phyloP scores from a whole-genome alignment of 2,888 invertebrate genomes.

The Drosophila bunnanda region DNA sequence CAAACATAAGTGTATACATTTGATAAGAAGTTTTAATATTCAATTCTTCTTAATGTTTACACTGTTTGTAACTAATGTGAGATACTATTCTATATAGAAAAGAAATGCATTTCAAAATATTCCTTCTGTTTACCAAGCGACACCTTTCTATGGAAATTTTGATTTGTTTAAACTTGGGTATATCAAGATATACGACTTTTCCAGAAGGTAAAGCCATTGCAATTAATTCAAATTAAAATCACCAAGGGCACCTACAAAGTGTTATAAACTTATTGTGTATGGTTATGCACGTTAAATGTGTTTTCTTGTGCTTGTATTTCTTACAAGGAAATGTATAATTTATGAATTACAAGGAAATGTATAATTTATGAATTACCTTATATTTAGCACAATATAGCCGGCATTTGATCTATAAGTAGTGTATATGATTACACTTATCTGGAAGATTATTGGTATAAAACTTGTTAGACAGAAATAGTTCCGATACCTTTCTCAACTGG shows the following conservation, averaged over 20 bases:
- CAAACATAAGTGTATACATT: neutral
- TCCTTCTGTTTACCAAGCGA: neutral
- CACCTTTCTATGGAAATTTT: neutral
- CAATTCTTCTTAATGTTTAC: neutral
- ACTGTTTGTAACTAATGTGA: no score
- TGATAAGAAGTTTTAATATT: slow-evolving; percentile 22
- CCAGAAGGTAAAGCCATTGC: neutral
- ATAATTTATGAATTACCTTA: neutral
- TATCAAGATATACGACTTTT: neutral
- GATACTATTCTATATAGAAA: neutral
- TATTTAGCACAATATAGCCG: neutral
- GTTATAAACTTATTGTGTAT: neutral
- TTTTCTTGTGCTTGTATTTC: neutral
- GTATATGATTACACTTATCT: neutral
- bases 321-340: neutral
- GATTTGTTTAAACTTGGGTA: neutral
- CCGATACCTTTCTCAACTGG: neutral
- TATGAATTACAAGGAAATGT: neutral
- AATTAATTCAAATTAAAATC: slow-evolving; percentile 7
- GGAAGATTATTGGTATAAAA: neutral
- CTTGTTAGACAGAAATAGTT: neutral
- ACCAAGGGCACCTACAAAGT: neutral
- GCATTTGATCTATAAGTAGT: neutral
- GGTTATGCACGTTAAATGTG: neutral
- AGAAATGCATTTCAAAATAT: neutral